Base-by-base conservation (phyloP, 1,140 invertebrate species). In the Solenopsis fugax region DNA sequence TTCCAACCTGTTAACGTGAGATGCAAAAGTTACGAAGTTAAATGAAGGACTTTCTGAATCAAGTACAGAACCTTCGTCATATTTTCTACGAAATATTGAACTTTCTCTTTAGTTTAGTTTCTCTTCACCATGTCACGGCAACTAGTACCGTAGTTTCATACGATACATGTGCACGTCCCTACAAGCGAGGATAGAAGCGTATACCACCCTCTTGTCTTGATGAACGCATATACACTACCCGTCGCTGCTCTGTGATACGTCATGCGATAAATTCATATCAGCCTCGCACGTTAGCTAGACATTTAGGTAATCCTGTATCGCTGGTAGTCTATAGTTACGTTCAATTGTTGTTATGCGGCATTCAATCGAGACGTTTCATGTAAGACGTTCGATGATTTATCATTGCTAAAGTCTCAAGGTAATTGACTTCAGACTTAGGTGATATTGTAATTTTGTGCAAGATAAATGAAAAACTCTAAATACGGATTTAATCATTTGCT, bases 201-300 rank as follows among this genome's bases (percentile, higher is more conserved):
- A 80, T 60, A 85, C 72, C 77, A 58, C 21, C 76, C 76, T 21
- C 88, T 87, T 87, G 88, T 90, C 88, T 88, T 84, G 75, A 56
- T 89, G 58, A 87, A 77, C 85, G 80, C 45, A 37, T 86, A 72
- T 87, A 87, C 64, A 87, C 62, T 48, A 54, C 52, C 62, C 50
- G 24, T 58, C 77, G 89, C 77, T 78, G 67, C 84, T 71, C 73
- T 91, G 87, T 91, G 91, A 93, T 92, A 92, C 87, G 67, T 89
- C 87, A 91, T 89, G 90, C 91, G 90, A 93, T 93, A 92, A 92
- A 93, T 93, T 92, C 90, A 92, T 92, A 93, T 82, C 89, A 86
- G 77, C 75, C 76, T 75, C 65, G 56, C 34, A 34, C 56, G 82
- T 69, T 89, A 75, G 54, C 24, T 84, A 75, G 80, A 82, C 80